Evolutionary conservation across 1,140 invertebrate genomes (phyloP).

Genomic region (Asbolus verrucosus): DNA sequence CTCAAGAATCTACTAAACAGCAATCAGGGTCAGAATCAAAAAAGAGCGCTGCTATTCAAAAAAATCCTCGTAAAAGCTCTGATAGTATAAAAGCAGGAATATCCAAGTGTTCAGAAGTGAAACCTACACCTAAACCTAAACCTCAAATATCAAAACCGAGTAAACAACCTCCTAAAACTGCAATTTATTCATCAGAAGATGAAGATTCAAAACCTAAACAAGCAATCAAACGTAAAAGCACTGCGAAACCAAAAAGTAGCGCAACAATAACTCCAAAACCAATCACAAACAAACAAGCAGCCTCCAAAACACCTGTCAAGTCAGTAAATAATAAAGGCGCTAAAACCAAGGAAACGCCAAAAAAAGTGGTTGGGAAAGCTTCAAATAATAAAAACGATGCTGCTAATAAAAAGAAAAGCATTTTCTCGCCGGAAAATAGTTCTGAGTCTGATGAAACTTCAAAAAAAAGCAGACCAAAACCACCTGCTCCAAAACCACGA

Average conservation of each 20-base stretch:
- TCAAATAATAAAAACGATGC: slow-evolving; percentile 62
- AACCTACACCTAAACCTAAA: slow-evolving; percentile 59
- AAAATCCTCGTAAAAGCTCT: slow-evolving; percentile 63
- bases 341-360: slow-evolving; percentile 50
- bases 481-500: slow-evolving; percentile 57
- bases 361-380: slow-evolving; percentile 49
- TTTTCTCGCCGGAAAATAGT: slow-evolving; percentile 85
- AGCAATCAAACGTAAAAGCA: slow-evolving; percentile 65
- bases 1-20: slow-evolving; percentile 65
- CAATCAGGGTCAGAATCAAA: slow-evolving; percentile 64
- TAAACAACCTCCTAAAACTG: slow-evolving; percentile 61
- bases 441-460: slow-evolving; percentile 74
- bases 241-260: slow-evolving; percentile 61
- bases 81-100: slow-evolving; percentile 61
- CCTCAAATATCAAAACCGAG: slow-evolving; percentile 64
- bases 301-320: slow-evolving; percentile 37
- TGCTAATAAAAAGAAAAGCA: slow-evolving; percentile 82
- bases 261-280: slow-evolving; percentile 69
- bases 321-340: slow-evolving; percentile 44
- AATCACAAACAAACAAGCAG: slow-evolving; percentile 39
- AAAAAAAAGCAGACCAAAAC: slow-evolving; percentile 49
- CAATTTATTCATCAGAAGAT: slow-evolving; percentile 68
- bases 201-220: slow-evolving; percentile 64
- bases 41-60: slow-evolving; percentile 68
- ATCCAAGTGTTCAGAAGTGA: slow-evolving; percentile 48